Base-by-base conservation (phyloP, 2,797 vertebrate species). In the Urocyon cinereoargenteus region DNA sequence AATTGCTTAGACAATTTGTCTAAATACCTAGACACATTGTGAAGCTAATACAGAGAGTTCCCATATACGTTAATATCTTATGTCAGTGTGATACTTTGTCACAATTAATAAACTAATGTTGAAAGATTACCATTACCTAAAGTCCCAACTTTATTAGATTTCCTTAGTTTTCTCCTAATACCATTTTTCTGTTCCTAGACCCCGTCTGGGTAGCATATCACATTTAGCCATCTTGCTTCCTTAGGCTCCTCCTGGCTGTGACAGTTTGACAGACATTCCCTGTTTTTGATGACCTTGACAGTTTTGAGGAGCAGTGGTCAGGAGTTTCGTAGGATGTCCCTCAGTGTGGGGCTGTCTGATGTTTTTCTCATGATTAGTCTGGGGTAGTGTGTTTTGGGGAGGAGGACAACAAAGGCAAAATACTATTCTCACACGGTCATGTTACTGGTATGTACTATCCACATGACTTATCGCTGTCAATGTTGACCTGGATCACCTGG, bases 21-120 rank as follows among this genome's bases (percentile, higher is more conserved):
- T 90, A 85, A 34, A 72, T 72, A 79, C 78, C 45, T 12, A 61
- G 91, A 92, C 91, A 92, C 83, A 72, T 59, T 85, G 45, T 68
- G 34, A 93, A 82, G 79, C 36, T 68, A 73, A 36, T 45, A 55
- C 24, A 87, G 68, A 66, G 24, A 57, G 15, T 81, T 94, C 59
- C 14, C 16, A 49, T 61, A 66, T 45, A 72, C 4, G n/a, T 68
- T 59, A 73, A 57, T 61, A 57, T 57, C 6, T 96, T 85, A 59
- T 0, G 1, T 64, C 64, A 73, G 12, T 64, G 59, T 28, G 49
- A 82, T 18, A 57, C 12, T 85, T 73, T 91, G 26, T 86, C 87
- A 90, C 21, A 68, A 34, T 62, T 22, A 83, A 91, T 49, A 19
- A 83, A 40, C 22, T 13, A 45, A 49, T 77, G 77, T 61, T 86